Conservation (phyloP, 2,113 vertebrate genomes). For the Cairina moschata region DNA sequence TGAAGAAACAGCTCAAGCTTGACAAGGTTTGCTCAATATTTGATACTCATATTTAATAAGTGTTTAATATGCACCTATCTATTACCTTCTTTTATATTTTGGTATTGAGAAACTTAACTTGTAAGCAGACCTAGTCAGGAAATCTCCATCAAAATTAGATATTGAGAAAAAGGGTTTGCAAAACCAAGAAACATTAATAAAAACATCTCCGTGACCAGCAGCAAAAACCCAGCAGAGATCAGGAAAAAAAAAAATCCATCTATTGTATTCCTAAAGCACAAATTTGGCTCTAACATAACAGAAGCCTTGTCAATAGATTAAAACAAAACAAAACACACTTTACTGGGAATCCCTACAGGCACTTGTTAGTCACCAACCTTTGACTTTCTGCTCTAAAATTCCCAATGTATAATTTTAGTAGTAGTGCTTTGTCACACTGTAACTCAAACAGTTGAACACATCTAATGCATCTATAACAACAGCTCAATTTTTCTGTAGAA, state of each 20-base stretch:
- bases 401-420: neutral
- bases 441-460: neutral
- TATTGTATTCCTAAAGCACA: neutral
- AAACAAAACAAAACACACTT: neutral
- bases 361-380: neutral
- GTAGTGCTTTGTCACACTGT: neutral
- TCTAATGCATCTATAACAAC: neutral
- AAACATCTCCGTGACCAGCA: neutral
- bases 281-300: neutral
- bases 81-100: neutral
- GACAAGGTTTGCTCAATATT: neutral
- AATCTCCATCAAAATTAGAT: neutral
- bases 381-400: neutral
- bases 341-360: neutral
- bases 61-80: neutral
- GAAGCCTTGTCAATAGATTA: neutral
- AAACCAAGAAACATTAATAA: neutral
- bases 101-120: accelerated
- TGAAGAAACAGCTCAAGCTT: neutral
- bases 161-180: neutral
- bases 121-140: neutral
- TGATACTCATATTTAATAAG: neutral
- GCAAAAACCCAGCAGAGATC: neutral
- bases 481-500: neutral
- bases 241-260: neutral